Evolutionary conservation across 2,797 vertebrate genomes (phyloP).

Genomic region (Rhincodon typus): DNA sequence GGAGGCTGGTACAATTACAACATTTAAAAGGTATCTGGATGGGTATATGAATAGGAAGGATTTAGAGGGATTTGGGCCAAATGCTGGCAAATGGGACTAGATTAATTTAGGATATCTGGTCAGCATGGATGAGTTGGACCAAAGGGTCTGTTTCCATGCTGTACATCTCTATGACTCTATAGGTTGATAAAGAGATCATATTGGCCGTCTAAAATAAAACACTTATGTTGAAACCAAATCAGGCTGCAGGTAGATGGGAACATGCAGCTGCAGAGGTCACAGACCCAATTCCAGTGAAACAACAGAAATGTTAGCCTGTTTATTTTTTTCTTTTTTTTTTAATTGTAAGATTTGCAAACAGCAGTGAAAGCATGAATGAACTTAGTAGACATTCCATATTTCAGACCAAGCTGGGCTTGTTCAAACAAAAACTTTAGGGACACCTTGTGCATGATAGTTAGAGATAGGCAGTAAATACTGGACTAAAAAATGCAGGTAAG

Average conservation of each 20-base stretch:
- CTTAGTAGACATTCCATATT: not conserved
- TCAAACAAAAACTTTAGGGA: not conserved
- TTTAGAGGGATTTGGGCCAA: too few relatives aligned
- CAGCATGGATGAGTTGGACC: too few relatives aligned
- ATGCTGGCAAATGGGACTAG: too few relatives aligned
- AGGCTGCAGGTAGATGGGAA: not conserved
- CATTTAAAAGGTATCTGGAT: too few relatives aligned
- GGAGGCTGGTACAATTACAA: too few relatives aligned
- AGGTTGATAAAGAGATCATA: not conserved
- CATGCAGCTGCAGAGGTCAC: too few relatives aligned
- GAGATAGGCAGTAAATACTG: too few relatives aligned
- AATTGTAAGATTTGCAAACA: slow-evolving; percentile 5
- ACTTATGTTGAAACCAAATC: not conserved
- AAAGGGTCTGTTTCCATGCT: too few relatives aligned
- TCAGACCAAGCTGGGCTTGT: not conserved
- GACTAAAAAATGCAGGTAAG: not conserved
- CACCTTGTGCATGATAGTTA: not conserved
- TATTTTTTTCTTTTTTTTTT: not conserved
- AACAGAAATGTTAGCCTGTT: not conserved
- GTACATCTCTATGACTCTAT: too few relatives aligned
- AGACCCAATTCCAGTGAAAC: not conserved
- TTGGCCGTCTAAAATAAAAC: not conserved
- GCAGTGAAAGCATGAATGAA: not conserved
- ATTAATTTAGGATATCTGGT: too few relatives aligned
- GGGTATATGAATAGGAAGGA: too few relatives aligned